These are phyloP conservation scores for Dilophus febrilis DNA, from an alignment of 2,888 invertebrate genomes.

Conservation along the genomic window DNA sequence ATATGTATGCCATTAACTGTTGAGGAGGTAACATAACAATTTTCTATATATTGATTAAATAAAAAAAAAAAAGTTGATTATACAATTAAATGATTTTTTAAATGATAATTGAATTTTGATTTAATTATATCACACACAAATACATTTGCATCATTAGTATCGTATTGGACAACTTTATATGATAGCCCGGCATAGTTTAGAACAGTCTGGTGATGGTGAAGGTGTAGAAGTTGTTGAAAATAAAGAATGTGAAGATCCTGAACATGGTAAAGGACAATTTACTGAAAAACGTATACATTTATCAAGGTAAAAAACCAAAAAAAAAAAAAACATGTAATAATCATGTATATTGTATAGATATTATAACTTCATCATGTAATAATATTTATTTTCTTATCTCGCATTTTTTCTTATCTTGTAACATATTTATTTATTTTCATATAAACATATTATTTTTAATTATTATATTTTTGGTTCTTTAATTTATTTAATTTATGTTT, in stretches of 20 bases:
- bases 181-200: slow-evolving; percentile 85
- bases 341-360: too few relatives aligned
- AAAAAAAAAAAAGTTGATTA: too few relatives aligned
- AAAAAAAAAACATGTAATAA: too few relatives aligned
- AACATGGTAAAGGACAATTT: slow-evolving; percentile 68
- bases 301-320: slow-evolving; percentile 43
- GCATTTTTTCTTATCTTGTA: not conserved
- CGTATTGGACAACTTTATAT: slow-evolving; percentile 83
- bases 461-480: not conserved
- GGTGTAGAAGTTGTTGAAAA: slow-evolving; percentile 85
- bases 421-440: not conserved
- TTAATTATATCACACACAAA: too few relatives aligned
- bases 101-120: too few relatives aligned
- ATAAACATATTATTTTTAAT: not conserved
- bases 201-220: slow-evolving; percentile 77
- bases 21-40: slow-evolving; percentile 56
- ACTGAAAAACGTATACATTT: slow-evolving; percentile 84
- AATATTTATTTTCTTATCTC: not conserved
- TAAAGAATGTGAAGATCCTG: slow-evolving; percentile 56
- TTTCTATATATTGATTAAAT: too few relatives aligned
- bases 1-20: slow-evolving; percentile 86
- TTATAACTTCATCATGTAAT: not conserved
- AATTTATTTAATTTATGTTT: too few relatives aligned
- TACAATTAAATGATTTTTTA: too few relatives aligned
- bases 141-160: too few relatives aligned